These are phyloP conservation scores for Myotis yumanensis DNA, from an alignment of 2,113 vertebrate species.

Conservation along the genomic window DNA sequence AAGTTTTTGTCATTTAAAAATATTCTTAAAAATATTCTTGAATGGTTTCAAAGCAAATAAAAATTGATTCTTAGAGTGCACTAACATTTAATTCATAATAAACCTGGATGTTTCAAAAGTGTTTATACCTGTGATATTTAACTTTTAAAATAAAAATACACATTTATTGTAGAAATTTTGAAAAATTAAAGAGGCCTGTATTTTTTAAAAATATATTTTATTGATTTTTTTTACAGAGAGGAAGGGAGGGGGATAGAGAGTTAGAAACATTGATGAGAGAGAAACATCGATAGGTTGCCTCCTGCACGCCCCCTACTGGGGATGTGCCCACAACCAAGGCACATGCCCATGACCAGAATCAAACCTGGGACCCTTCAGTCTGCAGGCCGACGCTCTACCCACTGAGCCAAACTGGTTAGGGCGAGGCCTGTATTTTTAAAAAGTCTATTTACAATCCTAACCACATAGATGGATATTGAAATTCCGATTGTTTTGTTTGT, in stretches of 20 bases:
- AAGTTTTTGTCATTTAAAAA: slow-evolving; percentile 60
- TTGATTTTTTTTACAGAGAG: too few relatives aligned
- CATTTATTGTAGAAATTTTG: not conserved
- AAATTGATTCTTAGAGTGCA: slow-evolving; percentile 30
- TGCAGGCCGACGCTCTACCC: too few relatives aligned
- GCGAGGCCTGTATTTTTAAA: not conserved
- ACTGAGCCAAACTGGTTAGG: too few relatives aligned
- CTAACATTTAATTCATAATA: slow-evolving; percentile 30
- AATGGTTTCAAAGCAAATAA: slow-evolving; percentile 54
- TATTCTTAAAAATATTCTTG: slow-evolving; percentile 66
- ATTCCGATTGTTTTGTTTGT: not conserved
- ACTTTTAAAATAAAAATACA: slow-evolving; percentile 11
- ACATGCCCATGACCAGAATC: too few relatives aligned
- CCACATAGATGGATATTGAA: not conserved
- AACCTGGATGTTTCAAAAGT: not conserved
- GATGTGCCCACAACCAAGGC: too few relatives aligned
- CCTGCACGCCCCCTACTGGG: too few relatives aligned
- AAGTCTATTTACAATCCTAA: not conserved
- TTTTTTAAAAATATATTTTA: not conserved
- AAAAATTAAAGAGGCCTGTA: slow-evolving; percentile 34
- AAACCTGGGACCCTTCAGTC: too few relatives aligned
- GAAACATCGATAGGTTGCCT: too few relatives aligned
- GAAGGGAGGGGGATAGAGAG: too few relatives aligned
- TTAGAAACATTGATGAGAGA: too few relatives aligned
- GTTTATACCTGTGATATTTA: not conserved